Percentiles rank a stretch among this genome's conserved stretches.
These are phyloP conservation scores for Poeciliopsis turrubarensis DNA, from an alignment of 2,113 vertebrate genomes.

Conservation along the genomic window DNA sequence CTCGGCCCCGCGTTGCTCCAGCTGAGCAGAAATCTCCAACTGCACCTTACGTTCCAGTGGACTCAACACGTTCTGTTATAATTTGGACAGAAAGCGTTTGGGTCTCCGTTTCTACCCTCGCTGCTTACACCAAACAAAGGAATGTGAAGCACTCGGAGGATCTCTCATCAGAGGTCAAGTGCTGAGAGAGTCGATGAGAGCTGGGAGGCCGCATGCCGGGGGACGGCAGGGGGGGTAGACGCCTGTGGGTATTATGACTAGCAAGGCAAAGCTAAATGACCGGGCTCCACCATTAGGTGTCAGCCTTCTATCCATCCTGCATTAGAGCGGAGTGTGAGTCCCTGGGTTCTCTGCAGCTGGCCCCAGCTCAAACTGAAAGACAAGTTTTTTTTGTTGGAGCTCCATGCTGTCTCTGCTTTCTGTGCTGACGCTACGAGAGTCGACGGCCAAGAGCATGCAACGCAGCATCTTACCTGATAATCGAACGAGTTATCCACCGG, in stretches of 20 bases:
- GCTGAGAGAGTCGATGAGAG: slow-evolving; percentile 39
- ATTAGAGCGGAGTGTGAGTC: neutral
- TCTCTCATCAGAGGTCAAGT: slow-evolving; percentile 59
- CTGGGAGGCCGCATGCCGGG: slow-evolving; percentile 39
- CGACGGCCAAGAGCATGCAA: slow-evolving; percentile 29
- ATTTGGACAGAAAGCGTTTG: slow-evolving; percentile 25
- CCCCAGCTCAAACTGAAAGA: slow-evolving; percentile 38
- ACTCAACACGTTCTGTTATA: slow-evolving; percentile 25
- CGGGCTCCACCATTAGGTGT: slow-evolving; percentile 73
- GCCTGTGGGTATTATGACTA: slow-evolving; percentile 50
- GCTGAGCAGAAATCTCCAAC: slow-evolving; percentile 8
- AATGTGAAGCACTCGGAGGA: slow-evolving; percentile 56
- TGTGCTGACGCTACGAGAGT: slow-evolving; percentile 30
- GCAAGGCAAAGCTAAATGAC: slow-evolving; percentile 47
- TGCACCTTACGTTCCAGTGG: neutral
- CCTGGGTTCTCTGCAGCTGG: slow-evolving; percentile 43
- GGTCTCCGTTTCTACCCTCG: slow-evolving; percentile 15
- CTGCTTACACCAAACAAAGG: slow-evolving; percentile 42
- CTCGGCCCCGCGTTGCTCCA: neutral
- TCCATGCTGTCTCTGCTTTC: slow-evolving; percentile 5
- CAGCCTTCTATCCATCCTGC: slow-evolving; percentile 67
- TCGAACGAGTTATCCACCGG: slow-evolving; percentile 72
- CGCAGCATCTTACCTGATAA: slow-evolving; percentile 72
- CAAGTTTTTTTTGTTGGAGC: slow-evolving; percentile 23
- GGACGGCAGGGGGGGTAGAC: slow-evolving; percentile 31